phyloP scores from a whole-genome alignment of 2,888 invertebrate species.

The Phoenoteleia sp. region DNA sequence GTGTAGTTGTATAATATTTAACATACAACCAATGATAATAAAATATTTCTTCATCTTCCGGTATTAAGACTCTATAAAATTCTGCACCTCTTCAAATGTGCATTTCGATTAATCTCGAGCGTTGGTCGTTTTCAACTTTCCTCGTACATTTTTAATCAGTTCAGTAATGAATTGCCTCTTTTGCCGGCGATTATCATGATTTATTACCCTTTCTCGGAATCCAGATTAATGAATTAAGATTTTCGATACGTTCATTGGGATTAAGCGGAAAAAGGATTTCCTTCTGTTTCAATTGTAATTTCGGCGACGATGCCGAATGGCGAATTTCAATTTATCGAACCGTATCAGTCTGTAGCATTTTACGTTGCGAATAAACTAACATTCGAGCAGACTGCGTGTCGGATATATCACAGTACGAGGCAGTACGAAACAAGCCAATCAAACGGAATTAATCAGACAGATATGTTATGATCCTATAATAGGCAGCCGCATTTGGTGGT shows the following conservation, averaged over 20 bases:
- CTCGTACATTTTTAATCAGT: constrained; percentile 66
- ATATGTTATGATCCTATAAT: constrained; percentile 63
- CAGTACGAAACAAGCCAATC: constrained; percentile 56
- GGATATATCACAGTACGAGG: constrained; percentile 28
- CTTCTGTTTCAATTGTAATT: neutral
- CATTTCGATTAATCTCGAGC: constrained; percentile 25
- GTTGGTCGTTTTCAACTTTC: constrained; percentile 16
- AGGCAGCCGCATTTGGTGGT: constrained; percentile 29
- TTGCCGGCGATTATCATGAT: constrained; percentile 69
- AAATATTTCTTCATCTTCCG: neutral
- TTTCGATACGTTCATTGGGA: constrained; percentile 11
- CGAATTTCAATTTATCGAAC: constrained; percentile 35
- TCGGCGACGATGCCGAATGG: neutral
- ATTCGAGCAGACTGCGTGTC: constrained; percentile 4
- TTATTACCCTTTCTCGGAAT: constrained; percentile 54
- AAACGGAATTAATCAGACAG: constrained; percentile 60
- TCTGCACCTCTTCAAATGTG: constrained; percentile 6
- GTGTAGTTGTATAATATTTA: too few species aligned
- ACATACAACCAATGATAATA: neutral
- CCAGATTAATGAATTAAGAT: constrained; percentile 46
- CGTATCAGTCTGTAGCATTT: constrained; percentile 13
- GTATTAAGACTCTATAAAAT: constrained; percentile 78
- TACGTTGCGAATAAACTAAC: constrained; percentile 26
- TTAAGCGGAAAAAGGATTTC: constrained; percentile 13
- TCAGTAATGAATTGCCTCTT: constrained; percentile 54